These are phyloP conservation scores for Takifugu ocellatus DNA, from an alignment of 2,797 vertebrate genomes.

Conservation along the genomic window DNA sequence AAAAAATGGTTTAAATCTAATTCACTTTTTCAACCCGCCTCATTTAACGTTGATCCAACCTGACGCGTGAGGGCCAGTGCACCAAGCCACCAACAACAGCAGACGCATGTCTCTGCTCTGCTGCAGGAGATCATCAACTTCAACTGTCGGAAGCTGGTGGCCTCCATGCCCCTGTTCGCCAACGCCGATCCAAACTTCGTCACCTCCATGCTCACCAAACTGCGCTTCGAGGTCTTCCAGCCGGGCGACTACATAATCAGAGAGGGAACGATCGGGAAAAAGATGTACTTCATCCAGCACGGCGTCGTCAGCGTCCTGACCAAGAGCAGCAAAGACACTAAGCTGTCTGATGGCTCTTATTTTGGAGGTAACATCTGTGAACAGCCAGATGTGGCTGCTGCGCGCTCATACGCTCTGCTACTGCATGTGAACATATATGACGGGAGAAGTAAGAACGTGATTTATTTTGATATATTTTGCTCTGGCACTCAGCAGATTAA, in stretches of 20 bases:
- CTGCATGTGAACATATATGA: constrained; percentile 31
- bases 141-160: constrained; percentile 96
- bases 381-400: constrained; percentile 11
- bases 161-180: constrained; percentile 97
- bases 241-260: constrained; percentile 93
- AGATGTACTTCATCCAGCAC: constrained; percentile 99
- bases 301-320: constrained; percentile 93
- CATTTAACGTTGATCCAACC: constrained; percentile 48
- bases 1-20: constrained; percentile 35
- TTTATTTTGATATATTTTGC: constrained; percentile 61
- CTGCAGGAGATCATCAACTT: constrained; percentile 97
- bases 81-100: constrained; percentile 15
- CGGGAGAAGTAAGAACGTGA: constrained; percentile 44
- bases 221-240: constrained; percentile 96
- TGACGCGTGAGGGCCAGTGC: background rate
- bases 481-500: constrained; percentile 75
- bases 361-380: constrained; percentile 84
- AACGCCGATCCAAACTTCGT: constrained; percentile 98
- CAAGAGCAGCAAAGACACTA: constrained; percentile 94
- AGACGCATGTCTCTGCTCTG: background rate
- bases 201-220: constrained; percentile 95
- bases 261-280: constrained; percentile 93
- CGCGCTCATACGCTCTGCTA: constrained; percentile 31
- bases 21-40: constrained; percentile 11
- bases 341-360: constrained; percentile 95